These are phyloP conservation scores for Cuculus canorus DNA, from an alignment of 2,797 vertebrate genomes.

Conservation along the genomic window DNA sequence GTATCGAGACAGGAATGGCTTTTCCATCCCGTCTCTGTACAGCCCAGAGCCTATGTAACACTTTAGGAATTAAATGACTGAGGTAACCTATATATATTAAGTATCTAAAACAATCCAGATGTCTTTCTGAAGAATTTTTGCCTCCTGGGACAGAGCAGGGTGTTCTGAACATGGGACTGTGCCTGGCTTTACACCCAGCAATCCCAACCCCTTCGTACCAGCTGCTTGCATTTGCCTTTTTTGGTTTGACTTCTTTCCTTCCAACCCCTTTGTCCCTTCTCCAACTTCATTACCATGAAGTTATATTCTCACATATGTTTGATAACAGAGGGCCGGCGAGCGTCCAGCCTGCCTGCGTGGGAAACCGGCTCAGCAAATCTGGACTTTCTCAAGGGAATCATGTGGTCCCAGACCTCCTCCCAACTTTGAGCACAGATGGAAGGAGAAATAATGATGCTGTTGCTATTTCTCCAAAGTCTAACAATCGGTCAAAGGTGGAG, in stretches of 20 bases:
- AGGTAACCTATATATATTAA: neutral
- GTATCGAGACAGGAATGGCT: neutral
- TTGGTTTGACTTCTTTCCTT: neutral
- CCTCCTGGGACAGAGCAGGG: neutral
- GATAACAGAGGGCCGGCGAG: neutral
- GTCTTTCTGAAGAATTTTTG: neutral
- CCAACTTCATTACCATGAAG: neutral
- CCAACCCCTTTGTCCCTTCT: neutral
- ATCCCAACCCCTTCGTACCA: neutral
- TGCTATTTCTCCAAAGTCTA: neutral
- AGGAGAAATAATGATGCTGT: neutral
- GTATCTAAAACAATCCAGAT: neutral
- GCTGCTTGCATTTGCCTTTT: neutral
- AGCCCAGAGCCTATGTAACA: neutral
- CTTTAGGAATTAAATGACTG: neutral
- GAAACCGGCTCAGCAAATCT: neutral
- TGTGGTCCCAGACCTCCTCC: accelerated
- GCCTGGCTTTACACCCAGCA: neutral
- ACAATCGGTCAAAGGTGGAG: neutral
- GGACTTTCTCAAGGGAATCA: neutral
- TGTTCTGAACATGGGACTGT: neutral
- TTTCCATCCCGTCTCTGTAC: accelerated
- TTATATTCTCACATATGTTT: neutral
- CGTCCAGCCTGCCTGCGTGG: accelerated
- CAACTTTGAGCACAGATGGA: neutral